A percentile compares a stretch with the other conserved stretches of the same genome.
phyloP scores from a whole-genome alignment of 2,797 vertebrate genomes.

The Falco concolor region DNA sequence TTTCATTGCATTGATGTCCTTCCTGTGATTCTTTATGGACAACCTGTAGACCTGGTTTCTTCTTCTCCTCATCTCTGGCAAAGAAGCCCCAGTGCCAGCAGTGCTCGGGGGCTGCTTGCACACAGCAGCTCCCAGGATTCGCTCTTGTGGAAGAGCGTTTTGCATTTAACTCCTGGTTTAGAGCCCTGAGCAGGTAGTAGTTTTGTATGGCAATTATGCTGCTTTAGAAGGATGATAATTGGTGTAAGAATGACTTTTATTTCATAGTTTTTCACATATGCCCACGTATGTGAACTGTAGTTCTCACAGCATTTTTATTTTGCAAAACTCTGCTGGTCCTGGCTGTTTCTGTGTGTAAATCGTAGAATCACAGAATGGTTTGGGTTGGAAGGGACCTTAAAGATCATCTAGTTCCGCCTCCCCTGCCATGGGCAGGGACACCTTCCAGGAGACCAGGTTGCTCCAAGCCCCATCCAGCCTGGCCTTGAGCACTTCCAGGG shows the following conservation, averaged over 20 bases:
- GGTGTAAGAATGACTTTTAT: neutral
- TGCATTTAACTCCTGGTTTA: neutral
- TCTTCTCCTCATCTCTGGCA: neutral
- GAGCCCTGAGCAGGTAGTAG: neutral
- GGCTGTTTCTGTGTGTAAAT: neutral
- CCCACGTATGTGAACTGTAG: too few species aligned
- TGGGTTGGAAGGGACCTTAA: too few species aligned
- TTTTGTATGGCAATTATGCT: neutral
- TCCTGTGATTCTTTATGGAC: neutral
- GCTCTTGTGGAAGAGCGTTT: neutral
- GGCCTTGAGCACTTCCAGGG: too few species aligned
- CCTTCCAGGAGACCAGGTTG: too few species aligned
- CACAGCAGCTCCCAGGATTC: neutral
- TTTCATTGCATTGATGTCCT: neutral
- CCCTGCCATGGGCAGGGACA: too few species aligned
- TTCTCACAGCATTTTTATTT: neutral
- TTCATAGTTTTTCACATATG: fast-evolving
- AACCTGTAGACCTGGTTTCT: neutral
- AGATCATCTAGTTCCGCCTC: too few species aligned
- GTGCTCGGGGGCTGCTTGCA: neutral
- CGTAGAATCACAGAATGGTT: too few species aligned
- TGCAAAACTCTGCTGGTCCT: neutral
- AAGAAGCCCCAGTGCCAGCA: neutral
- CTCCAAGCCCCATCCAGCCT: too few species aligned
- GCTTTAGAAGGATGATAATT: neutral